Evolutionary conservation across 2,888 invertebrate species (phyloP).

Genomic region (Epiperipatus broadwayi): DNA sequence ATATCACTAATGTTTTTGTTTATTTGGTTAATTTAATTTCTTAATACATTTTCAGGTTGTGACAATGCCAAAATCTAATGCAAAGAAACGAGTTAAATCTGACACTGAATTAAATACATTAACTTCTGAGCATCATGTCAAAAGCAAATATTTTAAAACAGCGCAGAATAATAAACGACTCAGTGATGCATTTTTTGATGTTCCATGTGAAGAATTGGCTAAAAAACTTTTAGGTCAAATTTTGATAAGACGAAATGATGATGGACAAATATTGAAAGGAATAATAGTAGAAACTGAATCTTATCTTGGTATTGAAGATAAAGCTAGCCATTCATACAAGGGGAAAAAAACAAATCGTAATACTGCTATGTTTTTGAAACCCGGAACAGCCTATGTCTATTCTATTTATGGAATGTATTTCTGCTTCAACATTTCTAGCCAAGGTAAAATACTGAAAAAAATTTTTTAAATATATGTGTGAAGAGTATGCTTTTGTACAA

Average conservation of each 20-base stretch:
- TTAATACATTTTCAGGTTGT: too few species aligned
- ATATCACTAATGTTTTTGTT: too few species aligned
- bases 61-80: too few species aligned
- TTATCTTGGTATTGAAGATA: conserved; percentile 45
- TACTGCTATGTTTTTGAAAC: conserved; percentile 48
- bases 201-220: conserved; percentile 32
- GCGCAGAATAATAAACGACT: too few species aligned
- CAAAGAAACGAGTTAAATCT: too few species aligned
- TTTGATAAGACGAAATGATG: conserved; percentile 36
- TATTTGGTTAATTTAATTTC: too few species aligned
- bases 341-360: conserved; percentile 40
- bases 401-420: conserved; percentile 53
- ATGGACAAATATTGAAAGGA: conserved; percentile 35
- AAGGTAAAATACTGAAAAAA: too few species aligned
- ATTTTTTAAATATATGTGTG: conserved; percentile 29
- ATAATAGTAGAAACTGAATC: conserved; percentile 53
- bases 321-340: conserved; percentile 42
- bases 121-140: too few species aligned
- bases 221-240: conserved; percentile 41
- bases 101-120: too few species aligned
- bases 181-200: conserved; percentile 20
- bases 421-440: conserved; percentile 49
- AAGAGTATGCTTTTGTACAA: conserved; percentile 18
- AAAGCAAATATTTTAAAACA: too few species aligned
- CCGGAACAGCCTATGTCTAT: conserved; percentile 50